Conservation (phyloP, 1,140 invertebrate species). For the Pseudomyrmex dendroicus region DNA sequence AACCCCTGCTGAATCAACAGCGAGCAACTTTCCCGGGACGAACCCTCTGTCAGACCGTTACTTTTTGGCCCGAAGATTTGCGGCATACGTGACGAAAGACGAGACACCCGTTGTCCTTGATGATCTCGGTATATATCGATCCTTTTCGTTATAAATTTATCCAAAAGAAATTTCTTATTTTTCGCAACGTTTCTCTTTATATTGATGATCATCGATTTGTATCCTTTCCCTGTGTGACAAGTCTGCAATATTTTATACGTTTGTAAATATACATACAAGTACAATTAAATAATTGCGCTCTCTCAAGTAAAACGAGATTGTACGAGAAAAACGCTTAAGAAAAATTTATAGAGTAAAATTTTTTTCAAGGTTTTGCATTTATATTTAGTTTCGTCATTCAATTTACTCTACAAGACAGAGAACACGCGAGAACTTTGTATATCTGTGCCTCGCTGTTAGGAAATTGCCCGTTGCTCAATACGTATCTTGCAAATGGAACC, state of each 20-base stretch:
- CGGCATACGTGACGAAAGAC: constrained; percentile 31
- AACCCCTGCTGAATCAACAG: constrained; percentile 64
- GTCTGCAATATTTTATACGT: not conserved
- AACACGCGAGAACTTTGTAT: constrained; percentile 3
- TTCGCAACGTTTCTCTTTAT: not conserved
- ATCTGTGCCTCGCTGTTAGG: constrained; percentile 44
- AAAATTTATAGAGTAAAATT: not conserved
- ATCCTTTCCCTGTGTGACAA: not conserved
- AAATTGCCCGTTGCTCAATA: constrained; percentile 56
- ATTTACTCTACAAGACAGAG: constrained; percentile 8
- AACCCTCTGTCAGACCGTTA: constrained; percentile 1
- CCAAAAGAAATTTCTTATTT: constrained; percentile 9
- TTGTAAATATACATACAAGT: not conserved
- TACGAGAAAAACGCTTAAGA: no score
- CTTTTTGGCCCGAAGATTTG: constrained; percentile 38
- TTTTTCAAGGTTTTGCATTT: not conserved
- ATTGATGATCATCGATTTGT: not conserved
- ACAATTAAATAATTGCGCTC: no score
- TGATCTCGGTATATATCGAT: constrained; percentile 1
- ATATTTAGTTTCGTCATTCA: not conserved
- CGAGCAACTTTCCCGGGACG: constrained; percentile 47
- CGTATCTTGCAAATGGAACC: constrained; percentile 58
- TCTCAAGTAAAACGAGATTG: not conserved
- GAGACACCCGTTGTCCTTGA: not conserved
- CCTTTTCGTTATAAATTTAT: not conserved